Conservation (phyloP, 2,888 invertebrate species). For the Rhagonycha lutea region DNA sequence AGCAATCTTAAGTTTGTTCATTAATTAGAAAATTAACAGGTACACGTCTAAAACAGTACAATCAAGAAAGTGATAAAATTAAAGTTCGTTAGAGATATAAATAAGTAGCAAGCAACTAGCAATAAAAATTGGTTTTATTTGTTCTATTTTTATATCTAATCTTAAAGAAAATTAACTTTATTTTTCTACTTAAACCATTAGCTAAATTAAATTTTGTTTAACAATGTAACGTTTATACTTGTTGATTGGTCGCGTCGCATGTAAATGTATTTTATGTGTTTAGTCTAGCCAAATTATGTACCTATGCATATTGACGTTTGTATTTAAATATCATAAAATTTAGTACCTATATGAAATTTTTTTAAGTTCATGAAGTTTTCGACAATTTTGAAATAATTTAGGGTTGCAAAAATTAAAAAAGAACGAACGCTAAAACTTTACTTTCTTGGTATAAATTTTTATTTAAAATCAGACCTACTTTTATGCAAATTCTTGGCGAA, state of each 20-base stretch:
- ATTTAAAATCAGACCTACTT: too few species aligned
- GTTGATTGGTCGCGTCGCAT: background rate
- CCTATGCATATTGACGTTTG: background rate
- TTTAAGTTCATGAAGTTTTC: too few species aligned
- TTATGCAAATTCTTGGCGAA: too few species aligned
- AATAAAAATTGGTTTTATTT: background rate
- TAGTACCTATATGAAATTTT: too few species aligned
- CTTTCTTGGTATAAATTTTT: too few species aligned
- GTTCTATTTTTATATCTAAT: background rate
- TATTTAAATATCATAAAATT: background rate
- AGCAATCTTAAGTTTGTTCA: background rate
- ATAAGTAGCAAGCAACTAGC: background rate
- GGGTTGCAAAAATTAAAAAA: too few species aligned
- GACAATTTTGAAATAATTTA: too few species aligned
- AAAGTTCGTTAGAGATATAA: background rate
- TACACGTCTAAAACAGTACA: background rate
- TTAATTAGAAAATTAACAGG: background rate
- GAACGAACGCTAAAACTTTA: too few species aligned
- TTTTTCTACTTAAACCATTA: background rate
- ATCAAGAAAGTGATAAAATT: background rate
- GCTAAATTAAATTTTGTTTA: background rate
- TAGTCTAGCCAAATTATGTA: background rate
- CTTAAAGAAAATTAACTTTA: background rate
- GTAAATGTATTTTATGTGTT: background rate
- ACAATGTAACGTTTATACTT: background rate